Conservation (phyloP, 2,113 vertebrate species). For the Seriola rivoliana region DNA sequence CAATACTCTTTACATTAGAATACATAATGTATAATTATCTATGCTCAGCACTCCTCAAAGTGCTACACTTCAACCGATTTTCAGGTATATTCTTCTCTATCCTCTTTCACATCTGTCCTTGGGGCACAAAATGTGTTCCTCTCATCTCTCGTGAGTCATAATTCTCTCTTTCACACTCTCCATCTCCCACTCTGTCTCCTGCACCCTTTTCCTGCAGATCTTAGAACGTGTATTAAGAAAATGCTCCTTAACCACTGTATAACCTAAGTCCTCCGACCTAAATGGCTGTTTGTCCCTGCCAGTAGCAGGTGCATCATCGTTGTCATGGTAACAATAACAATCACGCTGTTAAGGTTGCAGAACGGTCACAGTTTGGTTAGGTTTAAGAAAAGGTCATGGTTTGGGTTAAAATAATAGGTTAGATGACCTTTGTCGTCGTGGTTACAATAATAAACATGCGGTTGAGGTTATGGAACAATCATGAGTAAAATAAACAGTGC, state of each 20-base stretch:
- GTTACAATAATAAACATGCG: not conserved
- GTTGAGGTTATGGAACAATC: no score
- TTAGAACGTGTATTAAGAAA: not conserved
- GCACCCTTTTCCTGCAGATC: not conserved
- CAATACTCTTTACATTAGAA: constrained; percentile 64
- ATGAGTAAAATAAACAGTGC: no score
- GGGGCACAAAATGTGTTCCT: constrained; percentile 53
- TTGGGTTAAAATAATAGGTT: not conserved
- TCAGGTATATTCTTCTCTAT: constrained; percentile 56
- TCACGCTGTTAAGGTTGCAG: not conserved
- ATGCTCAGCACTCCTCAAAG: constrained; percentile 63
- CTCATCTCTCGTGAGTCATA: constrained; percentile 54
- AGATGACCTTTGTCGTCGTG: not conserved
- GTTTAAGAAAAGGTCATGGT: no score
- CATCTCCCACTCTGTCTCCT: not conserved
- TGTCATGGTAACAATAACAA: not conserved
- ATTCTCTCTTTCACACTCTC: constrained; percentile 50
- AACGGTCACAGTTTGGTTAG: not conserved
- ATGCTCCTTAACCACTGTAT: not conserved
- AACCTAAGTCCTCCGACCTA: not conserved
- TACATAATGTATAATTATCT: constrained; percentile 74
- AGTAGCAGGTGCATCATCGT: not conserved
- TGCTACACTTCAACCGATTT: constrained; percentile 68
- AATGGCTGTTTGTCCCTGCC: not conserved
- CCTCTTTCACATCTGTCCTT: constrained; percentile 60